Evolutionary conservation across 64 coral and sea anemone genomes (phyloP).

Genomic region (Astreopora myriophthalma): DNA sequence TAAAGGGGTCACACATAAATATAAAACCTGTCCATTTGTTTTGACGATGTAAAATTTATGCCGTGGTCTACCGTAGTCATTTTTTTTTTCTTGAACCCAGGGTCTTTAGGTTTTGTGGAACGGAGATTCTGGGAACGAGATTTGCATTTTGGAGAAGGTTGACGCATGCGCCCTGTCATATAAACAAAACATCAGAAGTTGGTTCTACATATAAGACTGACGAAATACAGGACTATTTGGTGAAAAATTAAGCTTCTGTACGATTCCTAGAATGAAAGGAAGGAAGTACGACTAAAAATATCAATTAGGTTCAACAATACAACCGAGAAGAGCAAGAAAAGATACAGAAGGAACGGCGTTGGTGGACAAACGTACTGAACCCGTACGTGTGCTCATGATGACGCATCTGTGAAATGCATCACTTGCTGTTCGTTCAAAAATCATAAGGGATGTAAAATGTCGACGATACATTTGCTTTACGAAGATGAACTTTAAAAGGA

Average conservation of each 20-base stretch:
- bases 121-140: neutral
- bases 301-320: neutral
- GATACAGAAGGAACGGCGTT: neutral
- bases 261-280: neutral
- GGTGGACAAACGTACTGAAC: neutral
- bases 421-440: neutral
- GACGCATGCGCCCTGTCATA: neutral
- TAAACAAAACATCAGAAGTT: neutral
- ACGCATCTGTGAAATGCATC: conserved; percentile 21
- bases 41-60: no score
- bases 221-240: neutral
- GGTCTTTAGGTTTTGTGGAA: no score
- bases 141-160: neutral
- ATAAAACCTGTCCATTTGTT: no score
- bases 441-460: neutral
- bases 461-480: neutral
- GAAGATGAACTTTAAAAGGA: conserved; percentile 1
- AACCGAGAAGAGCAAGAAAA: neutral
- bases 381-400: neutral
- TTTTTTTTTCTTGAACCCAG: neutral
- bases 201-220: neutral
- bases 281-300: neutral
- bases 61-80: no score
- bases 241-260: neutral
- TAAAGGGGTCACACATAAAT: no score